Conservation (phyloP, 2,888 invertebrate species). For the Actias luna region DNA sequence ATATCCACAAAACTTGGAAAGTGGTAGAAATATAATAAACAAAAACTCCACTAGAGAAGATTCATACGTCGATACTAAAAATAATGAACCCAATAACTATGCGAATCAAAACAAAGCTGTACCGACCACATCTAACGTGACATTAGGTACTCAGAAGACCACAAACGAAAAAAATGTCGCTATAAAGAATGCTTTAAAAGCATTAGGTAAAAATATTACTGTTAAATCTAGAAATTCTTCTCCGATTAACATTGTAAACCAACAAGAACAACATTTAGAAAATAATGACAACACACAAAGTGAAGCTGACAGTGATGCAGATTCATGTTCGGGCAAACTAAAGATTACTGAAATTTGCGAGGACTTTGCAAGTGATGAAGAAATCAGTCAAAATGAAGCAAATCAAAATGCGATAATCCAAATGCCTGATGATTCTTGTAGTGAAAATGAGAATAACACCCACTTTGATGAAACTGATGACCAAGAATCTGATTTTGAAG, state of each 20-base stretch:
- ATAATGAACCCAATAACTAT: slow-evolving; percentile 23
- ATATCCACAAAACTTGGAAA: slow-evolving; percentile 21
- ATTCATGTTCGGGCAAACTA: slow-evolving; percentile 44
- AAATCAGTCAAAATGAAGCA: slow-evolving; percentile 26
- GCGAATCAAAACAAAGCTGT: slow-evolving; percentile 6
- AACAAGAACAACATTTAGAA: slow-evolving; percentile 35
- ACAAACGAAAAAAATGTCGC: slow-evolving; percentile 28
- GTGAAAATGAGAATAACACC: slow-evolving; percentile 40
- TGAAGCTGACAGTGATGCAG: slow-evolving; percentile 43
- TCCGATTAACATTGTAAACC: slow-evolving; percentile 34
- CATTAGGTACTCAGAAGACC: slow-evolving; percentile 27
- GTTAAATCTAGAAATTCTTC: slow-evolving; percentile 59
- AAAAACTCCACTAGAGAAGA: slow-evolving; percentile 23
- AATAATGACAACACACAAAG: slow-evolving; percentile 32
- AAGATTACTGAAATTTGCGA: slow-evolving; percentile 61
- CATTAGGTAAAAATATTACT: slow-evolving; percentile 61
- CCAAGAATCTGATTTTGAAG: slow-evolving; percentile 36
- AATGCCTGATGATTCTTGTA: slow-evolving; percentile 52
- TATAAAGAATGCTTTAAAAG: slow-evolving; percentile 56
- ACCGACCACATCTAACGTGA: slow-evolving; percentile 15
- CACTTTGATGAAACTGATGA: slow-evolving; percentile 36
- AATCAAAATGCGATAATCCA: slow-evolving; percentile 46
- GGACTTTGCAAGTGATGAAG: slow-evolving; percentile 39
- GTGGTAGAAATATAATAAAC: slow-evolving; percentile 20
- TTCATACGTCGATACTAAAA: background rate